Evolutionary conservation across 1,140 invertebrate genomes (phyloP), one percentile per base, ranked within the genome.

Genomic region (Drosophila melanica): DNA sequence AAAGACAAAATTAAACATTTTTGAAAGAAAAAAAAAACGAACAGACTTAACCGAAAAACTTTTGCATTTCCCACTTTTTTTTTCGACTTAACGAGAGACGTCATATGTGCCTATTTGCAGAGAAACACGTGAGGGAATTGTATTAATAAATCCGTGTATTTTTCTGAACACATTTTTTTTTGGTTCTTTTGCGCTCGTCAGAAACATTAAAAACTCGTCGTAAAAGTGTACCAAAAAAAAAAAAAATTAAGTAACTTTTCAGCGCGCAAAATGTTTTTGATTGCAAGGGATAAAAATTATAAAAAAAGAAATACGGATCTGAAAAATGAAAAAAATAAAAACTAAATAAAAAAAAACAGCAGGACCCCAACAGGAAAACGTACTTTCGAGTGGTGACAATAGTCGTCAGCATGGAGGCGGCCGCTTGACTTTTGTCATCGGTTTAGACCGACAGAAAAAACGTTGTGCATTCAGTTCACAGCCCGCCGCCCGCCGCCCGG

Each of bases 381-480:
- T 39, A 23, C 42, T 60, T 60, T 60, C 18, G 16, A 50, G 35
- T 51, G 16, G 23, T 20, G 54, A 55, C 41, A 63, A 47, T 48
- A 59, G 33, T 59, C 53, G 45, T 57, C 59, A 70, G 50, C 16
- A 14, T 35, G 23, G 35, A 12, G 18, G 6, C 18, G 23, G 20
- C 10, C 6, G 20, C 62, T 23, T 44, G 59, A 67, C 47, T 59
- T 51, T 57, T 69, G 71, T 66, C 75, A 71, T 41, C 30, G 30
- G 33, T 35, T 71, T 54, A 42, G 48, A 42, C 30, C 44, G 14
- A 33, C 42, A 33, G 37, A 45, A 45, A 55, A 69, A 75, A 63
- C 51, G 71, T 79, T 72, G 62, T 75, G 78, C 78, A 87, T 86
- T 81, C 78, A 87, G 78, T 10, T 3, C 33, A 10, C 8, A 35